Evolutionary conservation across 2,888 invertebrate genomes (phyloP).

Genomic region (Cheilosia urbana): DNA sequence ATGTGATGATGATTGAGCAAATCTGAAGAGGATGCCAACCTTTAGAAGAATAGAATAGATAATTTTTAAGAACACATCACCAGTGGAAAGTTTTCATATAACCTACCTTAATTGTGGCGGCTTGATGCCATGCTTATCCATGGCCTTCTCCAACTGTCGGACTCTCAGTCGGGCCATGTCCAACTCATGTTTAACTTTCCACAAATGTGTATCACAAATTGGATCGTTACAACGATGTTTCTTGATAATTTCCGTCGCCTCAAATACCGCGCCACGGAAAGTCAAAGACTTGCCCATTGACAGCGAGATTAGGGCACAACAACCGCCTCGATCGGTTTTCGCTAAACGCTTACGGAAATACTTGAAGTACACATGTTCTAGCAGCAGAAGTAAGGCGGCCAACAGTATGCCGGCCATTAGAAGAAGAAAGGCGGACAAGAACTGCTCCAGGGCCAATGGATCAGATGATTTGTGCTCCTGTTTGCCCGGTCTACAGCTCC

Average conservation of each 20-base stretch:
- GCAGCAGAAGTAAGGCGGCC: slow-evolving; percentile 92
- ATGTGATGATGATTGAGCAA: slow-evolving; percentile 85
- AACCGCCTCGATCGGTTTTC: slow-evolving; percentile 94
- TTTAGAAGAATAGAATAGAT: slow-evolving; percentile 76
- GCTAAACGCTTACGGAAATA: slow-evolving; percentile 95
- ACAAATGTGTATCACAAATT: slow-evolving; percentile 92
- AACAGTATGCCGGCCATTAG: slow-evolving; percentile 97
- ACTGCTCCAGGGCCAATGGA: slow-evolving; percentile 96
- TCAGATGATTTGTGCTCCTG: slow-evolving; percentile 96
- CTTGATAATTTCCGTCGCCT: slow-evolving; percentile 90
- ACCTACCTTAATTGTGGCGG: slow-evolving; percentile 88
- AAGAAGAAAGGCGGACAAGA: slow-evolving; percentile 97
- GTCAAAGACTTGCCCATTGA: slow-evolving; percentile 94
- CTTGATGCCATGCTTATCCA: slow-evolving; percentile 92
- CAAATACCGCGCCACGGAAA: slow-evolving; percentile 91
- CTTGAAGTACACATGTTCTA: slow-evolving; percentile 98
- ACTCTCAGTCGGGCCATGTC: slow-evolving; percentile 94
- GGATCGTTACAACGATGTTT: slow-evolving; percentile 91
- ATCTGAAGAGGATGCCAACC: slow-evolving; percentile 87
- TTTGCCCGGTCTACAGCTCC: slow-evolving; percentile 96
- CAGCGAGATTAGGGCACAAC: slow-evolving; percentile 96
- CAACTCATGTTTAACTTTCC: slow-evolving; percentile 96
- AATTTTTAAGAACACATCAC: neutral
- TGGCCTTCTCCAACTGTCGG: slow-evolving; percentile 92
- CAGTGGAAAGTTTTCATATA: neutral